These are phyloP conservation scores for Salticus scenicus DNA, from an alignment of 2,888 invertebrate species.

Conservation along the genomic window DNA sequence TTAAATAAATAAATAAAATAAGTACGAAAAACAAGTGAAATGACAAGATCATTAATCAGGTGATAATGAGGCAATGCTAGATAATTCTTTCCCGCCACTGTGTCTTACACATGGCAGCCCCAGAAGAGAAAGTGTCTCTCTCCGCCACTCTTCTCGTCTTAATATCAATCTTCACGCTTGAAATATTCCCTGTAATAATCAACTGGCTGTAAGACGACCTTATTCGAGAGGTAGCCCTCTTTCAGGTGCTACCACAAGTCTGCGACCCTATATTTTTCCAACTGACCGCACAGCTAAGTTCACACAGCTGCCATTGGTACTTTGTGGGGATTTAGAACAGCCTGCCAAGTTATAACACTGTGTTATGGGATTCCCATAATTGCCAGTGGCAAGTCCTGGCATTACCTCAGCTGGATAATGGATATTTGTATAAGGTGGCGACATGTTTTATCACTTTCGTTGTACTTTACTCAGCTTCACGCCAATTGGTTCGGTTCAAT, in stretches of 20 bases:
- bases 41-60: too few relatives aligned
- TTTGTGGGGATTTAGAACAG: not conserved
- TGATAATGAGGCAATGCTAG: too few relatives aligned
- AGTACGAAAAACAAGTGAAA: too few relatives aligned
- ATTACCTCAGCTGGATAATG: not conserved
- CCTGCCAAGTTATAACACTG: slow-evolving; percentile 3
- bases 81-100: too few relatives aligned
- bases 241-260: slow-evolving; percentile 39
- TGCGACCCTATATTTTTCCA: slow-evolving; percentile 50
- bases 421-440: slow-evolving; percentile 8
- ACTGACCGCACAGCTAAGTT: slow-evolving; percentile 57
- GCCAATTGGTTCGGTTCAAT: slow-evolving; percentile 6
- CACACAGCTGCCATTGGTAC: slow-evolving; percentile 25
- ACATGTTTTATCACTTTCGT: slow-evolving; percentile 15
- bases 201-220: slow-evolving; percentile 47
- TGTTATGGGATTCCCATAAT: slow-evolving; percentile 9
- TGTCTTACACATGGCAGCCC: too few relatives aligned
- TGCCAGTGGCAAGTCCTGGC: not conserved
- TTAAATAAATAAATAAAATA: too few relatives aligned
- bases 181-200: slow-evolving; percentile 60
- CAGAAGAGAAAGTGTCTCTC: slow-evolving; percentile 43
- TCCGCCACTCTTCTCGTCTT: slow-evolving; percentile 43
- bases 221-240: slow-evolving; percentile 17
- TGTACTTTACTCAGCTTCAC: not conserved
- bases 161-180: slow-evolving; percentile 62